phyloP scores from a whole-genome alignment of 2,113 vertebrate genomes.

The Muntiacus reevesi region DNA sequence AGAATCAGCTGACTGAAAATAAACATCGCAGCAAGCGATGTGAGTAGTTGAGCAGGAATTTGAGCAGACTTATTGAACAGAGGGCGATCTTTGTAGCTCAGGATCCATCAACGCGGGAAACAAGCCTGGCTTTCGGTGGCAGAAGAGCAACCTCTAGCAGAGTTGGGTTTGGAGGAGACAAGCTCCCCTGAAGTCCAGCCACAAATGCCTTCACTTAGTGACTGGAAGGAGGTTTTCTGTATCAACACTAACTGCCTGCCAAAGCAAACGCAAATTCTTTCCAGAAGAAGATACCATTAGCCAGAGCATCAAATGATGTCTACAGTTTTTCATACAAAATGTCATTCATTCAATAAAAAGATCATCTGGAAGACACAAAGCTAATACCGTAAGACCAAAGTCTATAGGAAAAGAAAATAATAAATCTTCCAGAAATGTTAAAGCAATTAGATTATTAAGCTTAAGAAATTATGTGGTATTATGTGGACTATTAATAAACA shows the following conservation, averaged over 20 bases:
- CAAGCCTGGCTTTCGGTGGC: not conserved
- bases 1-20: not conserved
- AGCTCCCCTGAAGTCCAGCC: rapidly evolving
- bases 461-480: not conserved
- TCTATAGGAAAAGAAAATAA: not conserved
- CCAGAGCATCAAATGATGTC: not conserved
- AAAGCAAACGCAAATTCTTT: not conserved
- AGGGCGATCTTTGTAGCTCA: not conserved
- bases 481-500: not conserved
- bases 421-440: not conserved
- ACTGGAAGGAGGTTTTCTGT: not conserved
- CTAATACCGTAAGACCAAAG: not conserved
- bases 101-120: not conserved
- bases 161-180: not conserved
- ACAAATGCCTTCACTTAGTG: not conserved
- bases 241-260: not conserved
- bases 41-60: not conserved
- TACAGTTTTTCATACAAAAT: not conserved
- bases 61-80: not conserved
- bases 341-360: not conserved
- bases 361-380: not conserved
- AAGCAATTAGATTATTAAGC: not conserved
- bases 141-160: not conserved
- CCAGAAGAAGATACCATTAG: not conserved
- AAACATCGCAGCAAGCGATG: not conserved